A percentile compares a stretch with the other conserved stretches of the same genome.
phyloP scores from a whole-genome alignment of 2,113 vertebrate species.

The Epinephelus moara region DNA sequence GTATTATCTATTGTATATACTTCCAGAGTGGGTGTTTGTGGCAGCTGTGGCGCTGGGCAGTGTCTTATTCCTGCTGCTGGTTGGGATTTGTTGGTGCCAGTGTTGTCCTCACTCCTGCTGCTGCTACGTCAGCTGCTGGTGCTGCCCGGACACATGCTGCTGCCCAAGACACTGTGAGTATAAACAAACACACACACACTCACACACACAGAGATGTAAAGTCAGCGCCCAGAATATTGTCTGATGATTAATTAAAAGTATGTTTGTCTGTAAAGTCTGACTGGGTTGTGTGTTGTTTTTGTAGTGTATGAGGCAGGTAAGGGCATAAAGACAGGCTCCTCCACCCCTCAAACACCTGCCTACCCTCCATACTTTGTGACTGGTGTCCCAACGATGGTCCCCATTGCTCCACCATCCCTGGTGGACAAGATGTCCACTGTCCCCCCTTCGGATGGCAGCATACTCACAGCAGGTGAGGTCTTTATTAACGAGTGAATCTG shows the following conservation, averaged over 20 bases:
- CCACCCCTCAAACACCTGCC: conserved; percentile 85
- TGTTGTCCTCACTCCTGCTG: conserved; percentile 98
- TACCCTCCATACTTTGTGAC: conserved; percentile 94
- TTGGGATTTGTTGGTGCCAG: conserved; percentile 98
- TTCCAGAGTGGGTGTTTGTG: conserved; percentile 96
- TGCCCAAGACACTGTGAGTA: conserved; percentile 95
- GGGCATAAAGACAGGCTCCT: conserved; percentile 89
- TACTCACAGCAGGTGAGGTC: conserved; percentile 73
- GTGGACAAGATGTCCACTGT: conserved; percentile 92
- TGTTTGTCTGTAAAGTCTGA: background rate
- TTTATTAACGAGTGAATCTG: background rate
- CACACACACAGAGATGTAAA: background rate
- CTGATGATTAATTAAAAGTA: background rate
- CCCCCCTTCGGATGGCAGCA: conserved; percentile 78
- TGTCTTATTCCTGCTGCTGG: conserved; percentile 90
- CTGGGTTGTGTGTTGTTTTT: conserved; percentile 4
- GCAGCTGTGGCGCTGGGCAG: conserved; percentile 90
- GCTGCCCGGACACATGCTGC: conserved; percentile 96
- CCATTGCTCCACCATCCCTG: conserved; percentile 90
- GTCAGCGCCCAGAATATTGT: background rate
- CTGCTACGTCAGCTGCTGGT: conserved; percentile 95
- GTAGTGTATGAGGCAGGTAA: conserved; percentile 97
- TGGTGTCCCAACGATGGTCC: conserved; percentile 90
- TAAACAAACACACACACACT: background rate
- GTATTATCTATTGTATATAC: conserved; percentile 49